Conservation (phyloP, 1,140 invertebrate genomes). For the Nephila pilipes region DNA sequence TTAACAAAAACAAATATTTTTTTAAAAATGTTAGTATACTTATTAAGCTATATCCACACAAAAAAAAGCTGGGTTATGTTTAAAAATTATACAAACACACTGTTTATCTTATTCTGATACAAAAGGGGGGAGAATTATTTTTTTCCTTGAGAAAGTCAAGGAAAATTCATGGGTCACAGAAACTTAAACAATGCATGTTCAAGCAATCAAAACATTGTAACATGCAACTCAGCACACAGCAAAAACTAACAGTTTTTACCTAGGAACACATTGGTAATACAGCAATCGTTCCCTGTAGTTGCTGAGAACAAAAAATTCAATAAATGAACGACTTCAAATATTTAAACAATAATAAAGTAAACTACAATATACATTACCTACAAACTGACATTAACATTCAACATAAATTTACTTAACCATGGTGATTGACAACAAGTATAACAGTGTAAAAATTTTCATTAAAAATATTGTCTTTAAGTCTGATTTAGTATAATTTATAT, state of each 20-base stretch:
- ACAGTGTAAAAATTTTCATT: too few relatives aligned
- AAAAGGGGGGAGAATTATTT: too few relatives aligned
- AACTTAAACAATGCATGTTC: slow-evolving; percentile 34
- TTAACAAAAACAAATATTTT: neutral
- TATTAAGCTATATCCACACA: neutral
- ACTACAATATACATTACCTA: neutral
- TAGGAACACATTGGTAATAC: slow-evolving; percentile 75
- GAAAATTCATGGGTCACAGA: neutral
- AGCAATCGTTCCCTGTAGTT: slow-evolving; percentile 77
- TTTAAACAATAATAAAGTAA: neutral
- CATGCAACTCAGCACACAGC: slow-evolving; percentile 66
- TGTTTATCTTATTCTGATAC: neutral
- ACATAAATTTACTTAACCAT: too few relatives aligned
- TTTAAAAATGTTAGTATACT: neutral
- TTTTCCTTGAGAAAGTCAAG: neutral
- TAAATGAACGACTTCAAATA: slow-evolving; percentile 15
- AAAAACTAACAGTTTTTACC: slow-evolving; percentile 71
- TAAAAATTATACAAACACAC: neutral
- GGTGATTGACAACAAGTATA: too few relatives aligned
- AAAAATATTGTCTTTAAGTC: too few relatives aligned
- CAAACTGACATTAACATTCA: neutral
- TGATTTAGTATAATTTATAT: too few relatives aligned
- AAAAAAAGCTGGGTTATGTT: neutral
- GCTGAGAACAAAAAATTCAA: slow-evolving; percentile 69
- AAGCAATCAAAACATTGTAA: slow-evolving; percentile 38